These are phyloP conservation scores for Hedya salicella DNA, from an alignment of 2,888 invertebrate genomes.

Conservation along the genomic window DNA sequence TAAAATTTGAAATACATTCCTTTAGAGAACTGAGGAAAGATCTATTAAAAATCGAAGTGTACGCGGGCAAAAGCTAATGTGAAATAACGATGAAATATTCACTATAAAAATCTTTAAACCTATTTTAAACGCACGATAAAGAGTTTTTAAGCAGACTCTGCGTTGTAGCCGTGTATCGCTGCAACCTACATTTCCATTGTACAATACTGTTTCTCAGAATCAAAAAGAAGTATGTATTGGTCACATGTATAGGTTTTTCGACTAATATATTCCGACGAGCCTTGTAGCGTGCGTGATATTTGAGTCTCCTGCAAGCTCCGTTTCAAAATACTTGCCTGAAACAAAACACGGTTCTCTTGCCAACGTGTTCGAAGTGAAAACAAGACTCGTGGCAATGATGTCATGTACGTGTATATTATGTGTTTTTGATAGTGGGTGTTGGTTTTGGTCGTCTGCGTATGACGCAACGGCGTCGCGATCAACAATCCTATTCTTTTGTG, in stretches of 20 bases:
- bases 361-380: constrained; percentile 43
- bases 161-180: neutral
- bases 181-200: constrained; percentile 27
- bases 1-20: too few relatives aligned
- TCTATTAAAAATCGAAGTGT: too few relatives aligned
- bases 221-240: constrained; percentile 1
- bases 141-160: neutral
- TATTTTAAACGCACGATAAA: neutral
- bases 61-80: neutral
- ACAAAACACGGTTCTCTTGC: constrained; percentile 27
- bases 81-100: neutral
- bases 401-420: neutral
- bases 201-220: neutral
- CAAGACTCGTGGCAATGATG: constrained; percentile 27
- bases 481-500: neutral
- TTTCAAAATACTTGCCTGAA: constrained; percentile 22
- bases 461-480: neutral
- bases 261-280: neutral
- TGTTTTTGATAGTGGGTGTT: constrained; percentile 20
- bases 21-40: too few relatives aligned
- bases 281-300: constrained; percentile 18
- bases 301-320: constrained; percentile 23
- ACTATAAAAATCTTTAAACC: neutral
- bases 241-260: neutral
- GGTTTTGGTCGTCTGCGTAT: constrained; percentile 3